Base-by-base conservation (phyloP, 2,113 vertebrate genomes). In the Stegostoma tigrinum region DNA sequence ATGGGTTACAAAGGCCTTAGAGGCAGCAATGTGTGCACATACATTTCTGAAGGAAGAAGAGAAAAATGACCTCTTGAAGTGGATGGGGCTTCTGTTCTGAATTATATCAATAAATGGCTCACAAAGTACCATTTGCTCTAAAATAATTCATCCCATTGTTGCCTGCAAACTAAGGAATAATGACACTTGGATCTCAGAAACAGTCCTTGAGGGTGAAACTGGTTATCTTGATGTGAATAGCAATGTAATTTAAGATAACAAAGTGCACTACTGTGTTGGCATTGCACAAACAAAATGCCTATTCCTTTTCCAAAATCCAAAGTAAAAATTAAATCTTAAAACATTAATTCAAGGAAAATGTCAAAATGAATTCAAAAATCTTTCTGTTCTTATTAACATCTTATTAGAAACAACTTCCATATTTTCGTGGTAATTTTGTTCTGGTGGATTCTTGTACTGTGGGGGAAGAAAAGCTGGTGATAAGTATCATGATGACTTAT, bases 21-120 rank as follows among this genome's bases (percentile, higher is more conserved):
- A 52, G 38, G 94, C 94, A 95, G 45, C 45, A 95, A 27, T 38
- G 38, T 95, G 38, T 95, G 68, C 45, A 91, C 68, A 72, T 75
- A 72, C 68, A 52, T 93, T 93, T 93, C 89, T 93, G 89, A 93
- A n/a, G n/a, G 61, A 38, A 19, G 94, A 95, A 72, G 94, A 95
- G 94, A 95, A 95, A 95, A 95, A 95, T 95, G 42, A 95, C 94
- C 94, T 72, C 67, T 75, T 64, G 70, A 45, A 72, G 68, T 75
- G 23, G 67, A 95, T 72, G 2, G 42, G 94, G 94, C 67, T 72
- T 75, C 68, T 7, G 27, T 48, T 95, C 94, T 95, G 42, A 45
- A 95, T 52, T 75, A 93, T 93, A 66, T 95, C 94, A 95, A 95
- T 72, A 95, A 95, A 95, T 75, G 68, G 67, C 68, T 95, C 94